These are phyloP conservation scores for Ginglymostoma cirratum DNA, from an alignment of 2,113 vertebrate species.

Conservation along the genomic window DNA sequence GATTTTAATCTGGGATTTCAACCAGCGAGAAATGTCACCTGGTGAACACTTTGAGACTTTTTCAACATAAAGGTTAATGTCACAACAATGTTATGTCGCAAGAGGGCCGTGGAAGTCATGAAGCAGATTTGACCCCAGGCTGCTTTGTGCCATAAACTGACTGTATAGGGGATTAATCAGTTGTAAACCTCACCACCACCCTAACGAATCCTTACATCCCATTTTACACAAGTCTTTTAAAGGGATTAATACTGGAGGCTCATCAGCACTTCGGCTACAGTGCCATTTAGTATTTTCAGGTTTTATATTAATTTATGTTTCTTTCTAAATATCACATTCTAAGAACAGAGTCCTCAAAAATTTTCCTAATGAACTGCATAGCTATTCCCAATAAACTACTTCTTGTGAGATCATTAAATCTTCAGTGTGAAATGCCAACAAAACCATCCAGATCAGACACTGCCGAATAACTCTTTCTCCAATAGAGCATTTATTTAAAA, in stretches of 20 bases:
- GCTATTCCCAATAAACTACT: neutral
- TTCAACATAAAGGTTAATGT: neutral
- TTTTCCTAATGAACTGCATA: neutral
- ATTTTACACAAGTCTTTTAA: neutral
- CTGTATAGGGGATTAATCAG: neutral
- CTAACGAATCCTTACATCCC: neutral
- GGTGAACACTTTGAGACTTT: neutral
- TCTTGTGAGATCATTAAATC: neutral
- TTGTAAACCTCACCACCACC: neutral
- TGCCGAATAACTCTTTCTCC: neutral
- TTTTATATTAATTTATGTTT: neutral
- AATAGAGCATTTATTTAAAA: neutral
- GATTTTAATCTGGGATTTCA: slow-evolving; percentile 9
- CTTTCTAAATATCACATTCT: neutral
- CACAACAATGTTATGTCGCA: neutral
- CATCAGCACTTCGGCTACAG: neutral
- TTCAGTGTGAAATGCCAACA: neutral
- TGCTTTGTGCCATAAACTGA: neutral
- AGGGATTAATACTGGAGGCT: neutral
- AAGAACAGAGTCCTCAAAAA: neutral
- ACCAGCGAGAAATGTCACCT: neutral
- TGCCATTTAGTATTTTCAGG: neutral
- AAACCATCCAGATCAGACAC: neutral
- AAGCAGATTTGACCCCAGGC: neutral
- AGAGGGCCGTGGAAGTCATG: neutral